Base-by-base conservation (phyloP, 37 sponge, comb jelly and placozoan species). In the Amphimedon queenslandica region DNA sequence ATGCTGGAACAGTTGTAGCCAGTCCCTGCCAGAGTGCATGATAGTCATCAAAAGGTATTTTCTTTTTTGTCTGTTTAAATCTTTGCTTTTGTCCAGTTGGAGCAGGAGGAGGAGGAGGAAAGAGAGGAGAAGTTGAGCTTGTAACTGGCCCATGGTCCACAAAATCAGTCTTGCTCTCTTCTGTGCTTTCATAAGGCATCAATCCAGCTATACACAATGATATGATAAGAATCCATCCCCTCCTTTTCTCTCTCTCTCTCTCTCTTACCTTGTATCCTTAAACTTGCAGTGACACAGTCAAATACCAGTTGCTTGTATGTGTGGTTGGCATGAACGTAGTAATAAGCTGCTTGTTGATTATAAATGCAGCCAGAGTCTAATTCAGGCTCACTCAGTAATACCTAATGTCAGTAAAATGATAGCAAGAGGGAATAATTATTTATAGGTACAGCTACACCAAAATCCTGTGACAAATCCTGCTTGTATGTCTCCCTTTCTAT, bases 251-350 rank as follows among this genome's bases (percentile, higher is more conserved):
- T n/a, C n/a, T n/a, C n/a, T n/a, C n/a, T n/a, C n/a, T n/a, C n/a
- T n/a, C n/a, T n/a, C 78, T 67, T 29, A 90, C 91, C 82, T 76
- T 90, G 82, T 32, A 90, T 65, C 67, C 88, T 83, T 18, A 87
- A 61, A 47, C 95, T 94, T 39, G 95, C 88, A 32, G 74, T 71
- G 5, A 90, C 85, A 79, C 95, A 94, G 61, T 94, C 95, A 67
- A 83, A 74, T 10, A 74, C 91, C 68, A 90, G 90, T 65, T 94
- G 95, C n/a, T 68, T 84, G 75, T 90, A 94, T 0, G 91, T 84
- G 60, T 77, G 88, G 23, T 91, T 88, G 1, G 95, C 66, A 6
- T 72, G 60, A 28, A 40, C 29, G 34, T 73, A 42, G 32, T 82
- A 40, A 6, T 64, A 5, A 37, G 91, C 88, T 37, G 95, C 95